Evolutionary conservation across 2,113 vertebrate species (phyloP).

Genomic region (Nestor notabilis): DNA sequence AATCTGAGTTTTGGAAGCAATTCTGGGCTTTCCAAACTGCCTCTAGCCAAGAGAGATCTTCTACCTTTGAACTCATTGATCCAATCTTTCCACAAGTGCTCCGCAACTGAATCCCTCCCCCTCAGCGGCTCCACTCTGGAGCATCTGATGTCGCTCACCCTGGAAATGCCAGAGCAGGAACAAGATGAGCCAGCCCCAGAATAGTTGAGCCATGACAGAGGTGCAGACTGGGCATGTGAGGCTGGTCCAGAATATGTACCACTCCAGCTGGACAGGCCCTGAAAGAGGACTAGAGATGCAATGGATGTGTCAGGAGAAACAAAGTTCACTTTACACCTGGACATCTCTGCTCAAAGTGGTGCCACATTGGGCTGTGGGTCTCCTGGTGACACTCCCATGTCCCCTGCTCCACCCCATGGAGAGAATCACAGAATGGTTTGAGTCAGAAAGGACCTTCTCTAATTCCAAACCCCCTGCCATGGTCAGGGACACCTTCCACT

Average conservation of each 20-base stretch:
- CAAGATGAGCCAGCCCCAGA: background rate
- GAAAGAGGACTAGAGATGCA: background rate
- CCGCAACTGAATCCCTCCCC: background rate
- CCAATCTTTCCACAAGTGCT: background rate
- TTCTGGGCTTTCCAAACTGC: background rate
- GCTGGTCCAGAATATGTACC: background rate
- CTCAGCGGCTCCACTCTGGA: background rate
- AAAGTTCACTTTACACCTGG: background rate
- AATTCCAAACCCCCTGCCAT: background rate
- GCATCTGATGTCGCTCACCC: background rate
- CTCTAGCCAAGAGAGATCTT: background rate
- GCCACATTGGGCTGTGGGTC: background rate
- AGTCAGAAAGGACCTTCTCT: background rate
- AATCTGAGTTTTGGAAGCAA: background rate
- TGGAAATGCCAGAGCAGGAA: conserved; percentile 43
- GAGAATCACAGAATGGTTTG: background rate
- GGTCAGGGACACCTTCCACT: background rate
- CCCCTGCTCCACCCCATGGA: background rate
- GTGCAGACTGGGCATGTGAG: background rate
- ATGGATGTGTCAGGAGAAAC: background rate
- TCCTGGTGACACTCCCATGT: background rate
- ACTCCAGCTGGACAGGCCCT: background rate
- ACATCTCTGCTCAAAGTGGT: background rate
- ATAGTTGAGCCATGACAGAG: background rate
- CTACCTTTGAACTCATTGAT: conserved; percentile 14